Evolutionary conservation across 2,888 invertebrate species (phyloP), one percentile per base, ranked within the genome.

Genomic region (Ceraclea dissimilis): DNA sequence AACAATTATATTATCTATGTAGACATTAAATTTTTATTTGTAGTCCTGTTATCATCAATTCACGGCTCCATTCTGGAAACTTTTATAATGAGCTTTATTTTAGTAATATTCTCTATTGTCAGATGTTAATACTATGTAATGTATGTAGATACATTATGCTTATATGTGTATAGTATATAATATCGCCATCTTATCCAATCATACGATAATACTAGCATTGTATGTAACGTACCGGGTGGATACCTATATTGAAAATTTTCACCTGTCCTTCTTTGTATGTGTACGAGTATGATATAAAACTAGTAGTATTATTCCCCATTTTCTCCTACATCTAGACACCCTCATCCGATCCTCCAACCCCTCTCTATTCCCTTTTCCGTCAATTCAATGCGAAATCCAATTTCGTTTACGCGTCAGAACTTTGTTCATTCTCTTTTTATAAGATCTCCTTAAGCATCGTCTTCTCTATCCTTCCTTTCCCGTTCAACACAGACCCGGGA

Each of bases 331-430:
- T 8, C 19, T 19, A 46, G 46, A 31, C 48, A 48, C 51, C 51
- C 20, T 47, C 44, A 26, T 26, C 49, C 11, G 21, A 39, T 49
- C 52, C 21, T 47, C 43, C 50, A 22, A 63, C 63, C 63, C 56
- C 60, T 56, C 60, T 56, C 63, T 60, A 53, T 54, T 63, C 63
- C 62, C 56, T 60, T 56, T 63, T 61, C 57, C 54, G 70, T 70
- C 72, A 71, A 71, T 72, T 72, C 72, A 71, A 73, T 72, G 71
- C 71, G 65, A 70, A 74, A 74, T 71, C 72, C 73, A 74, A 74
- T 75, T 72, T 71, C 71, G 73, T 73, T 71, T 67, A 70, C 70
- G 57, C 57, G 70, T 69, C 70, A 70, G 70, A 71, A 72, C 69
- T 71, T 68, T 67, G 66, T 67, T 73, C 72, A 71, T 73, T 72